Conservation (phyloP, 2,113 vertebrate genomes). For the Carettochelys insculpta region DNA sequence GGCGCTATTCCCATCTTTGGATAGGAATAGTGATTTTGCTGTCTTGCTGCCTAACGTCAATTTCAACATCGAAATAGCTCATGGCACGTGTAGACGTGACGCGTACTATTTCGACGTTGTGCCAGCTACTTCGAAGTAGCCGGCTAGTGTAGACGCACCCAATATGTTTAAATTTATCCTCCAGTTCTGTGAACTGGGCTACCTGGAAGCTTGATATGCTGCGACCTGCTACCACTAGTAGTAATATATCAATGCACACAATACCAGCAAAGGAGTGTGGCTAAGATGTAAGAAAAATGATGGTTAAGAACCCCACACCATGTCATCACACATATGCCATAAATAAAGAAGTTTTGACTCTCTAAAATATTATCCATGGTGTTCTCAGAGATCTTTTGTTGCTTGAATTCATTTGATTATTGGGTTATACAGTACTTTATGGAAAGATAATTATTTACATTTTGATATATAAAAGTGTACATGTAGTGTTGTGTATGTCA, state of each 20-base stretch:
- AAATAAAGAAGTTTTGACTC: slow-evolving; percentile 9
- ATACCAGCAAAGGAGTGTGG: background rate
- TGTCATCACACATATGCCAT: slow-evolving; percentile 52
- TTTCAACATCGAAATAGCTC: too few species aligned
- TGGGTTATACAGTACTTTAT: slow-evolving; percentile 39
- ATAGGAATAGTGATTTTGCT: too few species aligned
- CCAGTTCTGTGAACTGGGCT: slow-evolving; percentile 12
- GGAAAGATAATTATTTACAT: slow-evolving; percentile 59
- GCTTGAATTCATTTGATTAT: slow-evolving; percentile 53
- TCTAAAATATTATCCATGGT: slow-evolving; percentile 6
- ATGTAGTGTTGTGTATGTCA: slow-evolving; percentile 39
- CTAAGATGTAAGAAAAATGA: slow-evolving; percentile 49
- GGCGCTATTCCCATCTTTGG: too few species aligned
- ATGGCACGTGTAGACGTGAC: too few species aligned
- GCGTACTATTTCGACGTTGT: too few species aligned
- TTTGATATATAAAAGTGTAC: slow-evolving; percentile 56
- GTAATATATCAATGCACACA: background rate
- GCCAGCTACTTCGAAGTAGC: too few species aligned
- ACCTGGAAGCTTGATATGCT: background rate
- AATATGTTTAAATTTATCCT: slow-evolving; percentile 24
- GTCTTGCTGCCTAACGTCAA: too few species aligned
- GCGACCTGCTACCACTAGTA: background rate
- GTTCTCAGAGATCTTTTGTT: slow-evolving; percentile 40
- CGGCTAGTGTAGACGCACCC: too few species aligned
- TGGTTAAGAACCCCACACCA: slow-evolving; percentile 30